Evolutionary conservation across 2,888 invertebrate species (phyloP).

Genomic region (Dascillus cervinus): DNA sequence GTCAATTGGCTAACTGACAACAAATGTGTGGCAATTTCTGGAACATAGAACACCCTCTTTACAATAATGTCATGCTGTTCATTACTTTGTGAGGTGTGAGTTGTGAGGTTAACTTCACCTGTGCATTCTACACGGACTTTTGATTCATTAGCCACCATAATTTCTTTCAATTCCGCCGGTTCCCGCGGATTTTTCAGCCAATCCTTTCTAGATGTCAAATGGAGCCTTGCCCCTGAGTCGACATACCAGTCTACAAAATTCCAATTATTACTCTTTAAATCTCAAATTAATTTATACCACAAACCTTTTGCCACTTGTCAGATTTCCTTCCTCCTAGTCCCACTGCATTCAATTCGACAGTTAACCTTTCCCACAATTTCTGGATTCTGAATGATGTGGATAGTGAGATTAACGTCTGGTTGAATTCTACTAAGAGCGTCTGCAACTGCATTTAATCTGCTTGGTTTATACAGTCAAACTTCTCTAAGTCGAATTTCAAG

Average conservation of each 20-base stretch:
- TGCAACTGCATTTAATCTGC: no score
- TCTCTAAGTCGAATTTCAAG: no score
- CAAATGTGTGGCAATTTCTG: slow-evolving; percentile 10
- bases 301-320: no score
- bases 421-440: no score
- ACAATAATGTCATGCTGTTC: slow-evolving; percentile 5
- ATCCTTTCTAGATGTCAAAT: slow-evolving; percentile 14
- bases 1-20: slow-evolving; percentile 12
- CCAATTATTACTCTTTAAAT: no score
- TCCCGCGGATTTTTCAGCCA: slow-evolving; percentile 3
- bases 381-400: no score
- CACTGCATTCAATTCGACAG: no score
- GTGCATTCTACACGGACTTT: slow-evolving; percentile 4
- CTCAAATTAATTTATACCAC: no score
- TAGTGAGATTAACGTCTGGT: no score
- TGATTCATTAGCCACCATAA: slow-evolving; percentile 6
- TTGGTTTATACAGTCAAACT: no score
- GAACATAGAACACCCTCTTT: slow-evolving; percentile 7
- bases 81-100: slow-evolving; percentile 1
- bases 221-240: slow-evolving; percentile 19
- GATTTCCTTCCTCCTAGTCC: no score
- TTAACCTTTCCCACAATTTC: no score
- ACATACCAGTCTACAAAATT: slow-evolving; percentile 22
- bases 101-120: slow-evolving; percentile 8
- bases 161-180: slow-evolving; percentile 2